Evolutionary conservation across 2,113 vertebrate species (phyloP), one percentile per base, ranked within the genome.

Genomic region (Diphyllodes magnificus): DNA sequence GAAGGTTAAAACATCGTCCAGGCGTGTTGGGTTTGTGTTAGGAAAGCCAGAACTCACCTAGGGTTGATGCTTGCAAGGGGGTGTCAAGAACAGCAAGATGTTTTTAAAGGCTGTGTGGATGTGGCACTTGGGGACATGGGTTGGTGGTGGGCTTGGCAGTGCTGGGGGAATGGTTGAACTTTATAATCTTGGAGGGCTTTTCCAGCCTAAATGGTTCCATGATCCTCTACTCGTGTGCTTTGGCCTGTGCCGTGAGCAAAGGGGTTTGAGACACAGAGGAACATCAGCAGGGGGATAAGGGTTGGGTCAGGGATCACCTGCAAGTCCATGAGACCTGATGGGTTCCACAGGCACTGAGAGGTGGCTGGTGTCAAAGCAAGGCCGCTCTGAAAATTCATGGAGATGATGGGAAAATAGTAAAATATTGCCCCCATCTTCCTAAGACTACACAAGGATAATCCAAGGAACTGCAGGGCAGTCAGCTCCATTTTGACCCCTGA

Each of bases 141-240:
- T 59, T 13, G 28, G 33, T 39, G 23, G 3, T 59, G 37, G 45
- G 15, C 11, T 82, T 73, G 27, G 15, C 37, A 28, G 19, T 59
- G 45, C n/a, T 75, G 53, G 28, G 19, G 20, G 3, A 44, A 10
- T n/a, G 19, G 13, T 44, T 73, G 33, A 24, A n/a, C 19, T 60
- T n/a, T 5, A 14, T 51, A 19, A 39, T 39, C 45, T n/a, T 30
- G 25, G 45, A 30, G 27, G 33, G 33, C 5, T 73, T 73, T 59
- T 82, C 45, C 69, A 53, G 35, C 37, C 51, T 39, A 2, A 59
- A 14, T 42, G 40, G 25, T 61, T 77, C 53, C 44, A 7, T 70
- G 64, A 56, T n/a, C 10, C 25, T 40, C 35, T 59, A 0, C 18
- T 73, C 1, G 0, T 40, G 19, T 11, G 0, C 3, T 10, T 23